Conservation (phyloP, 2,797 vertebrate species). For the Gorsachius magnificus region DNA sequence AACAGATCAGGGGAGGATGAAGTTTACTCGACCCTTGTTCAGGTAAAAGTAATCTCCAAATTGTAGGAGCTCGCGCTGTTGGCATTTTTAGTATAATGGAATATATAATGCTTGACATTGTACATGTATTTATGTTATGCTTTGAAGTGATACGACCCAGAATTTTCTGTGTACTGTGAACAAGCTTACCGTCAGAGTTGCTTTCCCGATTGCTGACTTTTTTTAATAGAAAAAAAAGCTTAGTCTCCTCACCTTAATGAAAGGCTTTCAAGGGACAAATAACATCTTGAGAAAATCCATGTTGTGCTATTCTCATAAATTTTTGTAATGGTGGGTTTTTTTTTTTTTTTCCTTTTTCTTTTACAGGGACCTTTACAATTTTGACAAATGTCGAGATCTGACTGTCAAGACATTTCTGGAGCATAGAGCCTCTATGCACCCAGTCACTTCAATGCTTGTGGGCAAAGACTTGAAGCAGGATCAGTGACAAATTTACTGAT, state of each 20-base stretch:
- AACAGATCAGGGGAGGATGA: conserved; percentile 94
- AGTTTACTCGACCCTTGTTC: conserved; percentile 93
- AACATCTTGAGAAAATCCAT: background rate
- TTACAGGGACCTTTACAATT: conserved; percentile 87
- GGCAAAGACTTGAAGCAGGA: conserved; percentile 87
- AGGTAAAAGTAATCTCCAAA: conserved; percentile 76
- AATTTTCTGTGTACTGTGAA: background rate
- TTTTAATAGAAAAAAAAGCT: background rate
- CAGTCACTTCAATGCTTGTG: conserved; percentile 86
- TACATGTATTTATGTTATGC: background rate
- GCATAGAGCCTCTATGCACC: conserved; percentile 85
- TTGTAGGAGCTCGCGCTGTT: background rate
- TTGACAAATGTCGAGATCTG: conserved; percentile 83
- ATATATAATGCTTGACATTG: background rate
- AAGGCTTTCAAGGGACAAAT: background rate
- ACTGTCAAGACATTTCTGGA: conserved; percentile 79
- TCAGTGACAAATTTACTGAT: conserved; percentile 17
- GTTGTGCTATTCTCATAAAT: background rate
- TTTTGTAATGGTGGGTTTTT: background rate
- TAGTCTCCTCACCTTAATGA: background rate
- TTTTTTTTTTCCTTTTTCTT: background rate
- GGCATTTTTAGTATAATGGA: background rate
- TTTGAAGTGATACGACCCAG: background rate
- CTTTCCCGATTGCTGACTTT: background rate
- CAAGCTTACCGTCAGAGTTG: background rate